Evolutionary conservation across 2,113 vertebrate genomes (phyloP), one percentile per base, ranked within the genome.

Genomic region (Rissa tridactyla): DNA sequence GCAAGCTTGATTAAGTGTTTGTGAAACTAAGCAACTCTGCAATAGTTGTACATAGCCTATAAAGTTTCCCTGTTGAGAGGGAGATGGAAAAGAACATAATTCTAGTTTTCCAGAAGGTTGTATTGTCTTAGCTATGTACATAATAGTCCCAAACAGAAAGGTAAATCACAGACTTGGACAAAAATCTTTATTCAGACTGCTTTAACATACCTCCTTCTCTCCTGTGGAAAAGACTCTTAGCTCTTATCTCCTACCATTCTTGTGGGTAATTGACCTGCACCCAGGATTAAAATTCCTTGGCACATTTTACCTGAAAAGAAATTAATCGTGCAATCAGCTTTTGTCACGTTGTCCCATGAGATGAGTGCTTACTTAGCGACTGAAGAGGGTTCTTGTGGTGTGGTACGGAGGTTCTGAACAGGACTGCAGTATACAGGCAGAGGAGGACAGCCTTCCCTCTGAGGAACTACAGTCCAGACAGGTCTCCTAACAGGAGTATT

Each of bases 331-430:
- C 2, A 6, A 36, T 42, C 22, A 34, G 42, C 23, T 73, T 87
- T 71, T 69, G 69, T 44, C 27, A 25, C 54, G 15, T 7, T 91
- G 58, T 62, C 57, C 27, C 3, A 0, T 3, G 49, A 61, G 60
- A 64, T 38, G 38, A 23, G 23, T 49, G 25, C 52, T 36, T 38
- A 1, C 38, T 60, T 17, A 47, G 16, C 9, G 20, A 12, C 42
- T 23, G 79, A 44, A 55, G 26, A 32, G 18, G 15, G 30, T 25
- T 82, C 70, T 36, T 42, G 7, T 19, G 85, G 20, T 70, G 61
- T 19, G 0, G 0, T 49, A 1, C 0, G 1, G 57, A 40, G 42
- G 23, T 70, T 46, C 79, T 29, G 83, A 42, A 11, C 12, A 49
- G 80, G 61, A 15, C 32, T 52, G 47, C 60, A 84, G 47, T 12